Evolutionary conservation across 2,888 invertebrate genomes (phyloP).

Genomic region (Amiota mariae): DNA sequence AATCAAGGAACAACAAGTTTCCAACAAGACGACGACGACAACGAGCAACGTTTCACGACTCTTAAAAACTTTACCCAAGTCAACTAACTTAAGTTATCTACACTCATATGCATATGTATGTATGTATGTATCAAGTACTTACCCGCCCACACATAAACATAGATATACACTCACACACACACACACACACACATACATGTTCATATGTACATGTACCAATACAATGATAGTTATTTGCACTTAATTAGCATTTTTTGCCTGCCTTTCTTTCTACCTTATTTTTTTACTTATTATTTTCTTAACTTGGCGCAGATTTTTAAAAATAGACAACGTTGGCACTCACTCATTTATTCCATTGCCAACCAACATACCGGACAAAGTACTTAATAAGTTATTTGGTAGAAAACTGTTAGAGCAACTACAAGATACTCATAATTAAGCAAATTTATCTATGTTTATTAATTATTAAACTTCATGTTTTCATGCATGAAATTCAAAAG

Average conservation of each 20-base stretch:
- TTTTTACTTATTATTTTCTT: conserved; percentile 33
- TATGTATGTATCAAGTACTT: background rate
- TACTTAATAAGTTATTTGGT: background rate
- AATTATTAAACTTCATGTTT: background rate
- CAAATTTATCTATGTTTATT: background rate
- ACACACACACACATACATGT: conserved; percentile 40
- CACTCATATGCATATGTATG: background rate
- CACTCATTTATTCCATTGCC: background rate
- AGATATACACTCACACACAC: conserved; percentile 42
- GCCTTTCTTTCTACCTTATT: conserved; percentile 31
- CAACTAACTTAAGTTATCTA: no score
- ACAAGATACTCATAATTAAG: background rate
- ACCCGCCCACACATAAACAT: conserved; percentile 1
- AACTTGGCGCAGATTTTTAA: background rate
- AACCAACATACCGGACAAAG: background rate
- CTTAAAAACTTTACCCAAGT: background rate
- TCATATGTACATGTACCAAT: conserved; percentile 14
- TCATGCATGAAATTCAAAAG: background rate
- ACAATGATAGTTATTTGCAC: conserved; percentile 57
- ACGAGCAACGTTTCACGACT: background rate
- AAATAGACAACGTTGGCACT: background rate
- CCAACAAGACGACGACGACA: background rate
- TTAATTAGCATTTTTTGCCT: conserved; percentile 57
- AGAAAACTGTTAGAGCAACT: no score
- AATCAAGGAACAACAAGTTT: conserved; percentile 16